These are phyloP conservation scores for Euplexia lucipara DNA, from an alignment of 2,888 invertebrate species.

Conservation along the genomic window DNA sequence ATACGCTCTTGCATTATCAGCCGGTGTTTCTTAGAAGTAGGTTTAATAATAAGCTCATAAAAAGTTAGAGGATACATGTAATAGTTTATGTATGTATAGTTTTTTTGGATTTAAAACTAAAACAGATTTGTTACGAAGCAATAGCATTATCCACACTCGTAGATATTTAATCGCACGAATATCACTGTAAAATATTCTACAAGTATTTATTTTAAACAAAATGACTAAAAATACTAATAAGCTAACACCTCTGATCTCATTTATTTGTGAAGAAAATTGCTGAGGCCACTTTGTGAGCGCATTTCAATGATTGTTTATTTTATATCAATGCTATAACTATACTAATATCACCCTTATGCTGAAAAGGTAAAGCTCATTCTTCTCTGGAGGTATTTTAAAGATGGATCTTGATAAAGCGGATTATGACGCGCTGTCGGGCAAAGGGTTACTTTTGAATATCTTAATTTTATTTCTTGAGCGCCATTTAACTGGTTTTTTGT, in stretches of 20 bases:
- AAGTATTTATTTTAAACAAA: constrained; percentile 1
- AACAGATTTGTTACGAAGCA: not conserved
- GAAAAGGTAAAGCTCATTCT: constrained; percentile 52
- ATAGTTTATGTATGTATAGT: too few species aligned
- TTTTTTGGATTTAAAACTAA: too few species aligned
- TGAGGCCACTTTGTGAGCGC: constrained; percentile 64
- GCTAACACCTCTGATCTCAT: constrained; percentile 68
- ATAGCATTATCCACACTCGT: not conserved
- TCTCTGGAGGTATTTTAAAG: constrained; percentile 36
- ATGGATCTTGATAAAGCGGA: constrained; percentile 72
- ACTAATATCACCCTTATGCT: constrained; percentile 36
- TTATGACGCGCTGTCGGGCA: constrained; percentile 72
- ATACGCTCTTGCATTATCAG: constrained; percentile 61
- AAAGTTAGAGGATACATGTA: too few species aligned
- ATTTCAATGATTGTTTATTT: constrained; percentile 66
- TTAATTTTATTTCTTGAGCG: constrained; percentile 77
- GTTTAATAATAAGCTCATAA: constrained; percentile 20
- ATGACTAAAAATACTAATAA: constrained; percentile 52
- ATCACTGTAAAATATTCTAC: not conserved
- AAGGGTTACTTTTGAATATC: constrained; percentile 76
- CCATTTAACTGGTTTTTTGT: constrained; percentile 70
- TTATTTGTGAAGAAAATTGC: constrained; percentile 69
- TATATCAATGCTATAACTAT: constrained; percentile 30
- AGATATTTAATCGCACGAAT: not conserved
- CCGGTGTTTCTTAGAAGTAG: constrained; percentile 36